Evolutionary conservation across 2,797 vertebrate genomes (phyloP).

Genomic region (Corythornis leucogaster): DNA sequence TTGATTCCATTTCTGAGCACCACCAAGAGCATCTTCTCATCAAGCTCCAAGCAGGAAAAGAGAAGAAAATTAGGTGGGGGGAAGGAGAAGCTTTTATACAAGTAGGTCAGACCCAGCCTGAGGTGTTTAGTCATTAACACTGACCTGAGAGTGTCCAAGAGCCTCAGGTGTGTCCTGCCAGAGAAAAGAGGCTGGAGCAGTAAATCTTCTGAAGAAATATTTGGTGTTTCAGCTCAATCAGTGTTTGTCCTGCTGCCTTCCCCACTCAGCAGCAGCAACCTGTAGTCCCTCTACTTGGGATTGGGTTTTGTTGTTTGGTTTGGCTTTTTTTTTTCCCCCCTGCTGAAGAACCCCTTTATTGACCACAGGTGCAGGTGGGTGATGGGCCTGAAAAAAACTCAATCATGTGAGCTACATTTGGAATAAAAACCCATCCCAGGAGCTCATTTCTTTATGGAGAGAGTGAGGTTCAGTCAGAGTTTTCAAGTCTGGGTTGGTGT

Average conservation of each 20-base stretch:
- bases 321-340: background rate
- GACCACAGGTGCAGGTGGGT: background rate
- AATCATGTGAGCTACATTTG: background rate
- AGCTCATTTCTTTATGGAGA: accelerated
- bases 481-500: accelerated
- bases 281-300: background rate
- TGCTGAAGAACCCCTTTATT: background rate
- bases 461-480: accelerated
- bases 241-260: background rate
- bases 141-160: background rate
- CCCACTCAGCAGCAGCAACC: background rate
- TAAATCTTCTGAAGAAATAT: background rate
- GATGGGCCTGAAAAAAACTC: background rate
- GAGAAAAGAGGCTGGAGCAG: background rate
- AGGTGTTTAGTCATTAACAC: background rate
- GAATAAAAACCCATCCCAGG: constrained; percentile 18
- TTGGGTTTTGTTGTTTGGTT: no score
- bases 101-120: background rate
- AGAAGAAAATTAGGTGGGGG: accelerated
- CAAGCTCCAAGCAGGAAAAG: background rate
- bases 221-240: background rate
- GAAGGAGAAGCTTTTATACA: background rate
- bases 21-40: background rate
- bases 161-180: background rate
- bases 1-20: background rate